phyloP scores from a whole-genome alignment of 2,797 vertebrate species.

The Arrhamphus sclerolepis region DNA sequence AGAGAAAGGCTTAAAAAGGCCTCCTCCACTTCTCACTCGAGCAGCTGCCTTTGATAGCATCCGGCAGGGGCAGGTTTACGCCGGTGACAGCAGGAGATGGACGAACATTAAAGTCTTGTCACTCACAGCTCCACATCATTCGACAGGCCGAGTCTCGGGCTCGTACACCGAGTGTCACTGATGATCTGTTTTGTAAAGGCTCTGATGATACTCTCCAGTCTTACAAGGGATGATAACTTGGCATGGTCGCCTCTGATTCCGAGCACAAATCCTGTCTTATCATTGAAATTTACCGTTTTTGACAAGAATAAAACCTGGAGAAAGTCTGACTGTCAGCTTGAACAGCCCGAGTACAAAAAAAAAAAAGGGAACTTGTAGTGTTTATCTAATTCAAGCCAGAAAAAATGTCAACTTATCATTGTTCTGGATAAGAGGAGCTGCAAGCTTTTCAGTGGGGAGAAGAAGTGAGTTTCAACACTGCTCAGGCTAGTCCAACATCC shows the following conservation, averaged over 20 bases:
- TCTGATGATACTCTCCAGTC: constrained; percentile 44
- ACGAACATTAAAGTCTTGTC: constrained; percentile 75
- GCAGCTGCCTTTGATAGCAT: constrained; percentile 78
- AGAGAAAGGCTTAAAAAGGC: constrained; percentile 69
- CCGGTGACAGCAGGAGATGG: constrained; percentile 72
- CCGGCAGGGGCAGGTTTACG: constrained; percentile 71
- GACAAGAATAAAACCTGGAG: constrained; percentile 14
- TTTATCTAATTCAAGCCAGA: constrained; percentile 69
- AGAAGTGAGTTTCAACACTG: constrained; percentile 69
- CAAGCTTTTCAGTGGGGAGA: constrained; percentile 42
- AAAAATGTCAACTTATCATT: constrained; percentile 64
- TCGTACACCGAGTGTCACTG: constrained; percentile 57
- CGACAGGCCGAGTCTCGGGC: constrained; percentile 33
- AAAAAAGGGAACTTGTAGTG: constrained; percentile 46
- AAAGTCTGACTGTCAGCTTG: constrained; percentile 31
- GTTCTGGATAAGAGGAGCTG: constrained; percentile 32
- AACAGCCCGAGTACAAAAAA: constrained; percentile 50
- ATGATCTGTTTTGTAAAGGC: constrained; percentile 57
- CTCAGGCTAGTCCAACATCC: constrained; percentile 67
- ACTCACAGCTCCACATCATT: constrained; percentile 66
- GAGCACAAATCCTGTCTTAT: constrained; percentile 35
- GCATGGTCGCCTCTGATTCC: constrained; percentile 35
- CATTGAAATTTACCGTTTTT: constrained; percentile 27
- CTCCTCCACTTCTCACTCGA: constrained; percentile 74
- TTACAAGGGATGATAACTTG: constrained; percentile 41